A percentile compares a stretch with the other conserved stretches of the same genome.
phyloP scores from a whole-genome alignment of 2,888 invertebrate species.

The Apamea monoglypha region DNA sequence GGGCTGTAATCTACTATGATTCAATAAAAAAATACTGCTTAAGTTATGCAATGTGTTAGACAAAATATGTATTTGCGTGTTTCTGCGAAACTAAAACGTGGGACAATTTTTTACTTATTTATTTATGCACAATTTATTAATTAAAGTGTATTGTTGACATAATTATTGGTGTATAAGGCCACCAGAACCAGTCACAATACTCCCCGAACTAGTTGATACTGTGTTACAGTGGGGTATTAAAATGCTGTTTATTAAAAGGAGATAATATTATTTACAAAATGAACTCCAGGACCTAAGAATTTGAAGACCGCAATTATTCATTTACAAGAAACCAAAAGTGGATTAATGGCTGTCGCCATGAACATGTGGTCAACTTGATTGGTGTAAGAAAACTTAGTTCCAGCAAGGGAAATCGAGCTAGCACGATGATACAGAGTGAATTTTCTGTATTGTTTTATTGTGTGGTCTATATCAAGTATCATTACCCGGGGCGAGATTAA shows the following conservation, averaged over 20 bases:
- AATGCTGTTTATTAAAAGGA: background rate
- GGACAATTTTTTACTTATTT: too few relatives aligned
- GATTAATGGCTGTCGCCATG: background rate
- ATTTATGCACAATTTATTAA: background rate
- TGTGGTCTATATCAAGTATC: constrained; percentile 41
- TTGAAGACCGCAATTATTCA: background rate
- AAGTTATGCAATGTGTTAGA: background rate
- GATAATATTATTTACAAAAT: background rate
- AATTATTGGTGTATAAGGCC: background rate
- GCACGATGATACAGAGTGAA: background rate
- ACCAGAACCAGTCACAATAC: background rate
- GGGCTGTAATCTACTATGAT: background rate
- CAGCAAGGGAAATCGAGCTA: background rate
- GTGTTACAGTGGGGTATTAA: background rate
- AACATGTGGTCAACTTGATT: background rate
- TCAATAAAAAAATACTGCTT: background rate
- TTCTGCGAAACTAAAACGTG: background rate
- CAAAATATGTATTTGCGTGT: background rate
- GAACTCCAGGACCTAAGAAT: background rate
- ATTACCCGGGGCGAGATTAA: constrained; percentile 40
- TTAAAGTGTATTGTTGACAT: background rate
- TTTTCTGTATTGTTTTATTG: background rate
- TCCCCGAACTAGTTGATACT: background rate
- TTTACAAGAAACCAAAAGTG: background rate
- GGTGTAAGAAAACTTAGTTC: background rate